These are phyloP conservation scores for Orthonychiurus folsomi DNA, from an alignment of 2,888 invertebrate species.

Conservation along the genomic window DNA sequence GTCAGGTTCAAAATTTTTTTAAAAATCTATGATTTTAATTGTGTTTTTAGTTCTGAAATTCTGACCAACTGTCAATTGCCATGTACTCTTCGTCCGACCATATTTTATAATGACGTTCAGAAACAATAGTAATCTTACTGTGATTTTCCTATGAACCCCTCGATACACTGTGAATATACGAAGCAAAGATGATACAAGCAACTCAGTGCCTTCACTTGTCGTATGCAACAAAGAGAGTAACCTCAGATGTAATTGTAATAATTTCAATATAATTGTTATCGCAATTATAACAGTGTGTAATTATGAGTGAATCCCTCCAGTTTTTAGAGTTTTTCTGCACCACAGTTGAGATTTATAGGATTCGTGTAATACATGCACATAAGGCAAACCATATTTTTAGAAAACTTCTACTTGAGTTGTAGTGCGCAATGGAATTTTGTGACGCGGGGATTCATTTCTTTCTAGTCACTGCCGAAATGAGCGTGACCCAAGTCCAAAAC, in stretches of 20 bases:
- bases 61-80: not conserved
- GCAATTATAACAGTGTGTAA: too few species aligned
- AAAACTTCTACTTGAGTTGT: not conserved
- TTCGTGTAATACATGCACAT: too few species aligned
- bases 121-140: not conserved
- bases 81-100: not conserved
- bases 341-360: too few species aligned
- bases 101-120: not conserved
- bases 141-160: not conserved
- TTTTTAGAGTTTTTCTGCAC: too few species aligned
- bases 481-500: not conserved
- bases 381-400: not conserved
- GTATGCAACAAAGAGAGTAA: not conserved
- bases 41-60: too few species aligned
- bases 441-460: not conserved
- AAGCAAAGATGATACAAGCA: not conserved
- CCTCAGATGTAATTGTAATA: not conserved
- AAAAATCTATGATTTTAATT: too few species aligned
- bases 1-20: too few species aligned
- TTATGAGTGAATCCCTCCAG: too few species aligned
- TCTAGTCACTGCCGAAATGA: not conserved
- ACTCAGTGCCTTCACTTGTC: not conserved
- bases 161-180: not conserved
- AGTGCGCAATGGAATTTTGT: not conserved
- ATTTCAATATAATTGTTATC: not conserved